A percentile compares a stretch with the other conserved stretches of the same genome.
Evolutionary conservation across 2,888 invertebrate species (phyloP).

Genomic region (Lissocephala sabroskyi): DNA sequence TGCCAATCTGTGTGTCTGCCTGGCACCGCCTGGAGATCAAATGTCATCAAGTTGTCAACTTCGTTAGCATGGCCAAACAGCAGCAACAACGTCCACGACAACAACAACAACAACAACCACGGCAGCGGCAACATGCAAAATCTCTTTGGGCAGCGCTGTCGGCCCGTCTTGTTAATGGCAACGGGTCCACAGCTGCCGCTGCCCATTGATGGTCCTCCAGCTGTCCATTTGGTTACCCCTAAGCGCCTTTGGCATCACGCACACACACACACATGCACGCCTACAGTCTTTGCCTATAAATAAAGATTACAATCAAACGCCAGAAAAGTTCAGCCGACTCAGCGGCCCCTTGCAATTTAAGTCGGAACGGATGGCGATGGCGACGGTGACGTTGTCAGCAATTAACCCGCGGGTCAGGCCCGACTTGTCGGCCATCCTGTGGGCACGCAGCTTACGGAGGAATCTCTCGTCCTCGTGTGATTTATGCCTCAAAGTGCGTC

Average conservation of each 20-base stretch:
- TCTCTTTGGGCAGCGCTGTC: slow-evolving; percentile 5
- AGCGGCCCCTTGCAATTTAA: not conserved
- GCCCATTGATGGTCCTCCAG: not conserved
- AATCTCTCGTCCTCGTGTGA: slow-evolving; percentile 30
- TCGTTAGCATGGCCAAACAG: slow-evolving; percentile 59
- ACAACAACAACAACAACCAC: slow-evolving; percentile 4
- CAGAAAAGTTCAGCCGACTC: slow-evolving; percentile 26
- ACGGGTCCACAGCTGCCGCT: slow-evolving; percentile 5
- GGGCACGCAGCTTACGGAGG: slow-evolving; percentile 18
- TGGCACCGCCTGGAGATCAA: slow-evolving; percentile 50
- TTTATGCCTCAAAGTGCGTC: slow-evolving; percentile 52
- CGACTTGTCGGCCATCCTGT: not conserved
- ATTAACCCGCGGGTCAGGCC: slow-evolving; percentile 51
- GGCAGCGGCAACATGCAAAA: slow-evolving; percentile 28
- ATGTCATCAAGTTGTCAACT: slow-evolving; percentile 69
- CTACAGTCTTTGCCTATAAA: slow-evolving; percentile 39
- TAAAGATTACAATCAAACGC: slow-evolving; percentile 57
- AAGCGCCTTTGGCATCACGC: slow-evolving; percentile 31
- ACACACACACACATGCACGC: slow-evolving; percentile 14
- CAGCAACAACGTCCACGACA: slow-evolving; percentile 11
- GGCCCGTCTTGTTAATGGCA: slow-evolving; percentile 6
- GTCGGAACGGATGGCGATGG: slow-evolving; percentile 6
- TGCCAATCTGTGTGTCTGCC: slow-evolving; percentile 20
- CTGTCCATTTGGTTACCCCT: slow-evolving; percentile 5
- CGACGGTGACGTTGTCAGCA: slow-evolving; percentile 52